Percentiles rank a stretch among this genome's conserved stretches.
Evolutionary conservation across 2,113 vertebrate species (phyloP).

Genomic region (Syngnathus typhle): DNA sequence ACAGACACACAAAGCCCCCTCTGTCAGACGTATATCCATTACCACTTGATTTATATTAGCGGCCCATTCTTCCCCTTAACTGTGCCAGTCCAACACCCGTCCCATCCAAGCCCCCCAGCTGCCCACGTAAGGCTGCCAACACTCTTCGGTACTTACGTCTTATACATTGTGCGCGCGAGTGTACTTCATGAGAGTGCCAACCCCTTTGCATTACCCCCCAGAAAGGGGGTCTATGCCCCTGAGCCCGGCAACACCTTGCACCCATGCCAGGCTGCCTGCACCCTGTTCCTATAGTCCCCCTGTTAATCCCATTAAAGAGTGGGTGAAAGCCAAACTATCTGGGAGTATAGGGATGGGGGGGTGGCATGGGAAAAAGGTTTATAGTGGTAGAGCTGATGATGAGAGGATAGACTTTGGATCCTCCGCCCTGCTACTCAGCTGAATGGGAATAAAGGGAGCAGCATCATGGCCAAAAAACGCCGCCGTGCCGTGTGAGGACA

Average conservation of each 20-base stretch:
- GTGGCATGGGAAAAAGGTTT: not conserved
- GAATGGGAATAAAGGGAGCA: conserved; percentile 10
- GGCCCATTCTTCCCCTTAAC: conserved; percentile 46
- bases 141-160: conserved; percentile 43
- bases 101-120: conserved; percentile 64
- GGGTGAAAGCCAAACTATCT: conserved; percentile 52
- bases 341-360: conserved; percentile 18
- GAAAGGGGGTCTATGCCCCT: conserved; percentile 42
- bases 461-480: not conserved
- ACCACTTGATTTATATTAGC: conserved; percentile 62
- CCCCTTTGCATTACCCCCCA: conserved; percentile 48
- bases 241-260: conserved; percentile 50
- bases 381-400: conserved; percentile 1
- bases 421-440: conserved; percentile 8
- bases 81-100: conserved; percentile 56
- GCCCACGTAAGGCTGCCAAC: conserved; percentile 64
- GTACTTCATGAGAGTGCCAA: conserved; percentile 56
- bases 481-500: conserved; percentile 5
- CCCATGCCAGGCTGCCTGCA: conserved; percentile 57
- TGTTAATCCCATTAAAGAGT: conserved; percentile 64
- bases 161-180: conserved; percentile 53
- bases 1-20: conserved; percentile 48
- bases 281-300: conserved; percentile 49
- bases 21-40: conserved; percentile 55
- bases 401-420: conserved; percentile 9